These are phyloP conservation scores for Notocelia uddmanniana DNA, from an alignment of 2,888 invertebrate genomes.

Conservation along the genomic window DNA sequence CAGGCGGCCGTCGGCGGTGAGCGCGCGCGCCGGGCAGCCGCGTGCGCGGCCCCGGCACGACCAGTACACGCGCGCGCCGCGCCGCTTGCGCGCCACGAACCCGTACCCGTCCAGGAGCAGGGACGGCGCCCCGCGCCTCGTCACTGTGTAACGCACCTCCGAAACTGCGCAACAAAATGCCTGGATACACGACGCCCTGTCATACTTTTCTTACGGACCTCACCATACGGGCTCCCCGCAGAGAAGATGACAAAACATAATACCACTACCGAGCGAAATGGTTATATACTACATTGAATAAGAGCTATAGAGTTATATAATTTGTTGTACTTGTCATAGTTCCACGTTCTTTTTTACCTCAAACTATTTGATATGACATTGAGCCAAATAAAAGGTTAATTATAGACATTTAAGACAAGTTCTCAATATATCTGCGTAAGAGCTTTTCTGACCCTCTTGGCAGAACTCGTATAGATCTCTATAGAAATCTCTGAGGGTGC, in stretches of 20 bases:
- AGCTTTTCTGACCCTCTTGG: too few species aligned
- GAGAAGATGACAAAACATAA: too few species aligned
- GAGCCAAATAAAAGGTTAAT: neutral
- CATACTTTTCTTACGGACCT: neutral
- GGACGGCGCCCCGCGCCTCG: constrained; percentile 77
- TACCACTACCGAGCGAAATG: too few species aligned
- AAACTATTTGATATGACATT: too few species aligned
- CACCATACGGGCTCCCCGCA: neutral
- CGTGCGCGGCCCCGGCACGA: constrained; percentile 70
- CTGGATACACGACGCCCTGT: neutral
- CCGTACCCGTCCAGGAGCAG: constrained; percentile 72
- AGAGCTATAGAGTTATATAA: too few species aligned
- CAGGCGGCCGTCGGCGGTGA: constrained; percentile 71
- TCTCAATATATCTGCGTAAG: too few species aligned
- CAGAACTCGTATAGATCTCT: too few species aligned
- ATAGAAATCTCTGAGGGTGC: too few species aligned
- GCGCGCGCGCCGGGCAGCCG: constrained; percentile 73
- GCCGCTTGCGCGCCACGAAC: constrained; percentile 76
- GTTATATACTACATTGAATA: too few species aligned
- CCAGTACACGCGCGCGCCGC: constrained; percentile 79
- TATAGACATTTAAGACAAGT: too few species aligned
- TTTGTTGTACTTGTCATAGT: too few species aligned
- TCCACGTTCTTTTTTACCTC: too few species aligned
- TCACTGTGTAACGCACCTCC: constrained; percentile 74
- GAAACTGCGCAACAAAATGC: constrained; percentile 50